Evolutionary conservation across 2,888 invertebrate genomes (phyloP), one percentile per base, ranked within the genome.

Genomic region (Carabus problematicus): DNA sequence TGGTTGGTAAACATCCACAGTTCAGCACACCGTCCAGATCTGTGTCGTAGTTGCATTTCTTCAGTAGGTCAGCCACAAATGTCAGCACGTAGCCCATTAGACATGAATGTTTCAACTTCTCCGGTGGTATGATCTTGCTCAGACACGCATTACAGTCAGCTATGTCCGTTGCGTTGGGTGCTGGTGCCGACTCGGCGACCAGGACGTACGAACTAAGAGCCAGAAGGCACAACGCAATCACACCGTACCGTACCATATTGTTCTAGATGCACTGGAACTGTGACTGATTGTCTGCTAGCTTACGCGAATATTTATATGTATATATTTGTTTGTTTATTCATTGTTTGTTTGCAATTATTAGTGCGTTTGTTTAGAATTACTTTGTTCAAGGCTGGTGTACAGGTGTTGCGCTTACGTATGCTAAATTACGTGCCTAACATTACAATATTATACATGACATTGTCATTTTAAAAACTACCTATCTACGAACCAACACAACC

Each of bases 81-180:
- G 61, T 43, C 40, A 62, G 14, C 18, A 69, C 62, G 41, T 61
- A 69, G n/a, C 61, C 62, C 56, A 69, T n/a, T 45, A 69, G 14
- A 56, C 69, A 69, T 1, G 69, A 62, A 45, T 62, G 69, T 12
- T 40, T 29, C 12, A 69, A 83, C 87, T 89, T 87, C 95, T 95
- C 95, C 95, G 82, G 97, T 12, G 59, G 60, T 9, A 67, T 60
- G 16, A 52, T 40, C 4, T 47, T 40, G 19, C 58, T 19, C 6
- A 52, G 29, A 14, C 60, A 67, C 4, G 9, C 54, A 42, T 66
- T 58, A 39, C 45, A 47, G 14, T 40, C 12, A 18, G 29, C 41
- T 16, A 14, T 1, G 14, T 45, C 11, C 16, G 47, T n/a, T 3
- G 40, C 3, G 14, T 43, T 40, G 18, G 58, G 18, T 12, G 62